phyloP scores from a whole-genome alignment of 2,113 vertebrate species.

The Chloroceryle aenea region DNA sequence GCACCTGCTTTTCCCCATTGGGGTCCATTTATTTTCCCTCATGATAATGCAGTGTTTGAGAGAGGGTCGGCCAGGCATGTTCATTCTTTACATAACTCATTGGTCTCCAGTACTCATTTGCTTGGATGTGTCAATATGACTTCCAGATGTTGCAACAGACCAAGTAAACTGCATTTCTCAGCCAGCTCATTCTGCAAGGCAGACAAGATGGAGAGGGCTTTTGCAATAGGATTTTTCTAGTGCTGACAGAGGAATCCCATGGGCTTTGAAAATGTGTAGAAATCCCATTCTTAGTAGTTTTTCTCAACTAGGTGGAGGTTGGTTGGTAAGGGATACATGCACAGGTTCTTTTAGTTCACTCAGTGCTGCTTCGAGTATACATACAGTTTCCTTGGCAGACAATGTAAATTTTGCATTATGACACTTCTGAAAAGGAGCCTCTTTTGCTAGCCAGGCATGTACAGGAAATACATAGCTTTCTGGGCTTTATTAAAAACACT shows the following conservation, averaged over 20 bases:
- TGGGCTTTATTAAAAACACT: slow-evolving; percentile 51
- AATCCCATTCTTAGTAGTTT: not conserved
- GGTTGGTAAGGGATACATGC: not conserved
- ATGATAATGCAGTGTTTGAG: not conserved
- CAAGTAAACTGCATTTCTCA: not conserved
- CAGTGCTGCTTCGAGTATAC: not conserved
- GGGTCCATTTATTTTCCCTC: not conserved
- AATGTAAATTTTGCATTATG: not conserved
- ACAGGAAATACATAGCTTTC: slow-evolving; percentile 42
- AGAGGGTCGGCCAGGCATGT: not conserved
- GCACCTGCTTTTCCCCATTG: not conserved
- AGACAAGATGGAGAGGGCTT: slow-evolving; percentile 32
- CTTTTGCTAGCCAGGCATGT: not conserved
- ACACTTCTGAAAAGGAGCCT: not conserved
- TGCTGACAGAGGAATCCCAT: slow-evolving; percentile 2
- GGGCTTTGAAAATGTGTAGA: not conserved
- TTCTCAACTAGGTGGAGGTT: not conserved
- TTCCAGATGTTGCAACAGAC: slow-evolving; percentile 59
- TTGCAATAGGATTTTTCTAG: slow-evolving; percentile 22
- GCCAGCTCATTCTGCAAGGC: slow-evolving; percentile 46
- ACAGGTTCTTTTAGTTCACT: not conserved
- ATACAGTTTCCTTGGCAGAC: not conserved
- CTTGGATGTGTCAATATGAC: slow-evolving; percentile 35
- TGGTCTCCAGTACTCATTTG: not conserved
- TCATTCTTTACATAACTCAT: not conserved